Percentiles rank a stretch among this genome's conserved stretches.
phyloP scores from a whole-genome alignment of 2,888 invertebrate genomes.

The Adelphocoris suturalis region DNA sequence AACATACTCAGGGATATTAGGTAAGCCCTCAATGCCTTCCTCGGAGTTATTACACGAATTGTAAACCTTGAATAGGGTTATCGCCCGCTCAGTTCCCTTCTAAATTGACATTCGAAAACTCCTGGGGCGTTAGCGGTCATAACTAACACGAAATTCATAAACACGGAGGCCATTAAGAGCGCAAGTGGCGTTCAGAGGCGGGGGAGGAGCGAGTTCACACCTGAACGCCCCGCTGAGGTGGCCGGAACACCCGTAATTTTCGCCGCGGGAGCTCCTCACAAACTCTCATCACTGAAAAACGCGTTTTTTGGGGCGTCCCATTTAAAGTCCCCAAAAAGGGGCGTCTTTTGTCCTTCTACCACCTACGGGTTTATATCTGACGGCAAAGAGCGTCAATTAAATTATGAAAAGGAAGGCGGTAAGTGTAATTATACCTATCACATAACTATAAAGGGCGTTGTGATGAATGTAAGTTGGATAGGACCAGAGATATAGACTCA shows the following conservation, averaged over 20 bases:
- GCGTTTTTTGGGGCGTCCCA: neutral
- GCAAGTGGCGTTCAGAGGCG: neutral
- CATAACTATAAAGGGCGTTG: too few relatives aligned
- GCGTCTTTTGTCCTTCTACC: neutral
- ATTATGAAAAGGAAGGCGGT: slow-evolving; percentile 12
- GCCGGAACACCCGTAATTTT: slow-evolving; percentile 48
- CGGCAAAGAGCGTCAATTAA: neutral
- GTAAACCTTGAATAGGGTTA: too few relatives aligned
- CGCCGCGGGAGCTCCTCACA: slow-evolving; percentile 41
- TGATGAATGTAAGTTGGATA: too few relatives aligned
- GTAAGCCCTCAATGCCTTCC: too few relatives aligned
- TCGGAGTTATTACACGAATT: too few relatives aligned
- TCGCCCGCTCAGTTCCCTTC: too few relatives aligned
- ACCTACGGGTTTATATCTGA: neutral
- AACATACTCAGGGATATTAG: too few relatives aligned
- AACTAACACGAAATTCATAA: slow-evolving; percentile 10
- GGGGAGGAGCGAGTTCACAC: slow-evolving; percentile 37
- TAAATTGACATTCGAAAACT: neutral
- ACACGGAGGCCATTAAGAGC: neutral
- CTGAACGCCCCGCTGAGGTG: slow-evolving; percentile 44
- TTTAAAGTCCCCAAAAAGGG: neutral
- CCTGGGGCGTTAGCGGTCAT: neutral
- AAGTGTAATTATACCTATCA: neutral
- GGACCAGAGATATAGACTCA: too few relatives aligned
- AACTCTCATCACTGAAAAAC: slow-evolving; percentile 45